Percentiles rank a stretch among this genome's conserved stretches.
These are phyloP conservation scores for Calephelis virginiensis DNA, from an alignment of 1,140 invertebrate genomes.

Conservation along the genomic window DNA sequence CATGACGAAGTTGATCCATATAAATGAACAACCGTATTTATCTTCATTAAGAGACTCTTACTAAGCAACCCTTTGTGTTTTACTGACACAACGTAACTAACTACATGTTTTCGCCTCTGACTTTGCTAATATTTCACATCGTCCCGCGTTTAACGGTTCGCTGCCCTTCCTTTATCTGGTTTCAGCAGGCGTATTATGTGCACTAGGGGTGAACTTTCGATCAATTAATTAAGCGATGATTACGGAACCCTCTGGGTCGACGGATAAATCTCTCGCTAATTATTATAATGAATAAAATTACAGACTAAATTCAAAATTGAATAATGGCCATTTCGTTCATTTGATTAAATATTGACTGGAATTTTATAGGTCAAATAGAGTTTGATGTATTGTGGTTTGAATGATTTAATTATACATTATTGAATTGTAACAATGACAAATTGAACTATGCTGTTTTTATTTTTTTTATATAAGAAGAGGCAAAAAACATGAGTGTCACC, in stretches of 20 bases:
- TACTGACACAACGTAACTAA: constrained; percentile 65
- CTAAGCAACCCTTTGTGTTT: constrained; percentile 72
- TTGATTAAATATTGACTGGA: constrained; percentile 16
- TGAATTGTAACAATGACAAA: not conserved
- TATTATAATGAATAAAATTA: constrained; percentile 68
- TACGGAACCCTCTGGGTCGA: constrained; percentile 51
- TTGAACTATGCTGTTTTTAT: not conserved
- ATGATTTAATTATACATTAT: not conserved
- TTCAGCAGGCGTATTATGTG: constrained; percentile 70
- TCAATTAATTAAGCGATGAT: constrained; percentile 76
- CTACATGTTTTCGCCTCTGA: constrained; percentile 68
- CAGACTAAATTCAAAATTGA: constrained; percentile 52
- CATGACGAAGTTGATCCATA: constrained; percentile 60
- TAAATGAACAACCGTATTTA: constrained; percentile 73
- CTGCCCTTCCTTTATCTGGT: constrained; percentile 69
- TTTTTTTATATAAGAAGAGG: too few species aligned
- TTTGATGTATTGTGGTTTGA: constrained; percentile 7
- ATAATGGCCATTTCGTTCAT: constrained; percentile 52
- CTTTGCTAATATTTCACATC: constrained; percentile 74
- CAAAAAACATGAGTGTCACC: too few species aligned
- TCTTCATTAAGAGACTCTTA: constrained; percentile 74
- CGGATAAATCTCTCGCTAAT: constrained; percentile 51
- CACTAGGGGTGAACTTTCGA: constrained; percentile 70
- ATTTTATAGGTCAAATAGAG: not conserved
- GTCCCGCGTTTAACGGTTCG: constrained; percentile 66